A percentile compares a stretch with the other conserved stretches of the same genome.
Conservation (phyloP, 1,140 invertebrate genomes). For the Lucilia sericata region DNA sequence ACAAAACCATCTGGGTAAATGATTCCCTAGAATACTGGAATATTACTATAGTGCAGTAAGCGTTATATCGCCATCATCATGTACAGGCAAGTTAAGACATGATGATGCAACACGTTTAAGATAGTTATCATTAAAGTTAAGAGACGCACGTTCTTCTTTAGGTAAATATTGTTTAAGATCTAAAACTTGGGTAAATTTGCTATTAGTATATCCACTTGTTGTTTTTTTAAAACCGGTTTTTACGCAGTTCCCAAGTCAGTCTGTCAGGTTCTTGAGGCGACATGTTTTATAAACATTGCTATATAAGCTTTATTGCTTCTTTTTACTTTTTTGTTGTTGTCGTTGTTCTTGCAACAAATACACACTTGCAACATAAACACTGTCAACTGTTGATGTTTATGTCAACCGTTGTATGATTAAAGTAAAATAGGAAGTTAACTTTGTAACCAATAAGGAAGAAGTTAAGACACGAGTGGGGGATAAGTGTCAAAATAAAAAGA, state of each 20-base stretch:
- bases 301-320: background rate
- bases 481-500: no score
- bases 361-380: background rate
- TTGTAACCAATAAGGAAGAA: background rate
- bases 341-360: background rate
- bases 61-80: background rate
- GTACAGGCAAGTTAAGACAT: background rate
- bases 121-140: slow-evolving; percentile 27
- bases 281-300: background rate
- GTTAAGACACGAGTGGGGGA: background rate
- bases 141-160: slow-evolving; percentile 23
- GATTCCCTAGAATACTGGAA: slow-evolving; percentile 14
- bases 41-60: background rate
- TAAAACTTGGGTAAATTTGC: slow-evolving; percentile 26
- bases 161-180: slow-evolving; percentile 29
- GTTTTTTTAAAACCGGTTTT: background rate
- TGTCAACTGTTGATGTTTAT: background rate
- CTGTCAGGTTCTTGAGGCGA: slow-evolving; percentile 22
- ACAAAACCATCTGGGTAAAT: slow-evolving; percentile 26
- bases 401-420: background rate
- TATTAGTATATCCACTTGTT: slow-evolving; percentile 8
- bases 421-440: background rate
- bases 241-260: slow-evolving; percentile 7
- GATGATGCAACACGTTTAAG: slow-evolving; percentile 27
- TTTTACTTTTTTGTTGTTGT: background rate